phyloP scores from a whole-genome alignment of 2,888 invertebrate species.

The Drosophila tripunctata region DNA sequence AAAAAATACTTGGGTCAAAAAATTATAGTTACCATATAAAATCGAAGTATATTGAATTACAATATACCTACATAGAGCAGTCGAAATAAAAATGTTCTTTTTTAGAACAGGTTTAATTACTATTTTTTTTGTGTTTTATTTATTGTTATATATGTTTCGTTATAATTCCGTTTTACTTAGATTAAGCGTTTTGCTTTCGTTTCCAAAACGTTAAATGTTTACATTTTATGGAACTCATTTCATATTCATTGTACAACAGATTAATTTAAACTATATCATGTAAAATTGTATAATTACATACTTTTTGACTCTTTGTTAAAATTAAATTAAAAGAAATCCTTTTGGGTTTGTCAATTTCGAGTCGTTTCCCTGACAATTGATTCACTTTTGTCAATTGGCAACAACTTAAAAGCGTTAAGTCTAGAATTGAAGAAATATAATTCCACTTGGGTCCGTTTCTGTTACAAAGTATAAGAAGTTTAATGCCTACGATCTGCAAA shows the following conservation, averaged over 20 bases:
- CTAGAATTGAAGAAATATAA: not conserved
- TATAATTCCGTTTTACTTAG: constrained; percentile 2
- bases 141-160: not conserved
- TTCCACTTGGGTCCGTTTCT: not conserved
- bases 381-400: not conserved
- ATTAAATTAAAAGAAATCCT: not conserved
- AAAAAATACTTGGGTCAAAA: no score
- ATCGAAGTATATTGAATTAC: no score
- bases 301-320: no score
- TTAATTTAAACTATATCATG: constrained; percentile 17
- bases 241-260: constrained; percentile 14
- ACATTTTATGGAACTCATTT: constrained; percentile 1
- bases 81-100: not conserved
- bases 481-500: constrained; percentile 23
- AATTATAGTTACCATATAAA: no score
- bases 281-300: constrained; percentile 2
- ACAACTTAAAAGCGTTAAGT: not conserved
- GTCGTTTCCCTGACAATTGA: not conserved
- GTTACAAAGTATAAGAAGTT: constrained; percentile 16
- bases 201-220: not conserved
- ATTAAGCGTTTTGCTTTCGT: constrained; percentile 1
- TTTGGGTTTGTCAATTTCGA: not conserved
- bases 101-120: not conserved
- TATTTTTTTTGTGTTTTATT: not conserved
- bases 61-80: constrained; percentile 3